These are phyloP conservation scores for Telenomus remus DNA, from an alignment of 1,140 invertebrate genomes.

Conservation along the genomic window DNA sequence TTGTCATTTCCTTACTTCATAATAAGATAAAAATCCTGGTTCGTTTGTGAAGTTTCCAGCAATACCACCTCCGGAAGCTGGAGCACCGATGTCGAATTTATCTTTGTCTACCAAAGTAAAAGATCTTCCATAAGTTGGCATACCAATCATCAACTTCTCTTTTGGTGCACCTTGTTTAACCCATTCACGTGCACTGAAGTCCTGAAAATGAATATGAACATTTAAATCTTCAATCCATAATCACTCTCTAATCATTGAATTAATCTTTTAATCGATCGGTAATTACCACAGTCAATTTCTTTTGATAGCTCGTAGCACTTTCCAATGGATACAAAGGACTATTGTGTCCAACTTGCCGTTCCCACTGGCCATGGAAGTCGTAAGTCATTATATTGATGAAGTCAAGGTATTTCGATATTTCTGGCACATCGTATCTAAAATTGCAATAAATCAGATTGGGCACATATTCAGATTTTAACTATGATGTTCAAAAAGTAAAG, in stretches of 20 bases:
- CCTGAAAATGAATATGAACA: too few relatives aligned
- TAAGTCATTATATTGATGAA: slow-evolving; percentile 97
- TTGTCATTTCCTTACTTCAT: slow-evolving; percentile 80
- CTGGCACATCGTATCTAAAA: slow-evolving; percentile 89
- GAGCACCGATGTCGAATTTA: slow-evolving; percentile 94
- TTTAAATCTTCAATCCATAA: too few relatives aligned
- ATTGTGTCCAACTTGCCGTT: slow-evolving; percentile 93
- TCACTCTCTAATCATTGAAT: too few relatives aligned
- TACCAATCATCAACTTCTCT: slow-evolving; percentile 95
- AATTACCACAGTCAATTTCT: slow-evolving; percentile 86
- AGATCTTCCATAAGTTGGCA: slow-evolving; percentile 95
- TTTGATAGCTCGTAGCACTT: slow-evolving; percentile 91
- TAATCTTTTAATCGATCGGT: slow-evolving; percentile 8
- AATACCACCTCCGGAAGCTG: slow-evolving; percentile 89
- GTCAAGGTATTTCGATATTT: slow-evolving; percentile 95
- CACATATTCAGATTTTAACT: too few relatives aligned
- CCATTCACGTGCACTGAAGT: slow-evolving; percentile 94
- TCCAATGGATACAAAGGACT: slow-evolving; percentile 92
- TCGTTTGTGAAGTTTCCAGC: slow-evolving; percentile 91
- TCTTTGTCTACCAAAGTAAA: slow-evolving; percentile 93
- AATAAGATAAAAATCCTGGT: slow-evolving; percentile 94
- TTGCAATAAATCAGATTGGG: too few relatives aligned
- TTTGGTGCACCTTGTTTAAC: slow-evolving; percentile 94
- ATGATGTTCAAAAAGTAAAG: too few relatives aligned
- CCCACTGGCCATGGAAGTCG: slow-evolving; percentile 96